These are phyloP conservation scores for Heliangelus exortis DNA, from an alignment of 2,797 vertebrate genomes.

Conservation along the genomic window DNA sequence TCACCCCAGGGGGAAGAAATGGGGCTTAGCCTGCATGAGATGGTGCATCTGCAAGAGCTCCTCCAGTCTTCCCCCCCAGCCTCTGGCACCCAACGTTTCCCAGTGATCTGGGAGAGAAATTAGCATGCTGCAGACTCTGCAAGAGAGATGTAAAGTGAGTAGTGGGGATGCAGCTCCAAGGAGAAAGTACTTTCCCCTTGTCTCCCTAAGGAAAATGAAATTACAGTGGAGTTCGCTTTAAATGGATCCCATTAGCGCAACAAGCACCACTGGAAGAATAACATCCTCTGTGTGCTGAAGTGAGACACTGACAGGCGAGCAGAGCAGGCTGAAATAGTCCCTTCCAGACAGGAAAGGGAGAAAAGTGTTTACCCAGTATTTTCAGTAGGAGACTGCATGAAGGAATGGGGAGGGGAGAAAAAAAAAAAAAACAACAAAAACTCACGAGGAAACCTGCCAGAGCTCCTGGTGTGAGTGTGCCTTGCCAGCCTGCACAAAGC, in stretches of 20 bases:
- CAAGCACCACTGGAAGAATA: slow-evolving; percentile 40
- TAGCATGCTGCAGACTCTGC: neutral
- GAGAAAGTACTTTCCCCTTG: neutral
- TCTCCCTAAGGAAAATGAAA: slow-evolving; percentile 59
- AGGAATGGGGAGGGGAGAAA: neutral
- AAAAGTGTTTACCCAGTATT: slow-evolving; percentile 11
- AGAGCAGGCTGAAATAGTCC: neutral
- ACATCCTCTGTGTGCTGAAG: slow-evolving; percentile 28
- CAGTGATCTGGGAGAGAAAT: neutral
- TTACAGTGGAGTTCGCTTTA: slow-evolving; percentile 51
- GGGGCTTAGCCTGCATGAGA: neutral
- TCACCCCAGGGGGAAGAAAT: neutral
- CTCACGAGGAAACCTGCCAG: neutral
- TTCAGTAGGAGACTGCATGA: neutral
- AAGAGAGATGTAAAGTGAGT: neutral
- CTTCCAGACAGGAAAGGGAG: slow-evolving; percentile 1
- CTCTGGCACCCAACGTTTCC: neutral
- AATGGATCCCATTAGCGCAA: slow-evolving; percentile 50
- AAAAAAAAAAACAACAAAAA: neutral
- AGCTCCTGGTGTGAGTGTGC: neutral
- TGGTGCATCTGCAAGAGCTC: neutral
- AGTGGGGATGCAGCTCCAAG: neutral
- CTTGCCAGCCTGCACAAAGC: neutral
- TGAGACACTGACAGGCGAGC: neutral
- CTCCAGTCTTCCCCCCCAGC: neutral